Evolutionary conservation across 1,140 invertebrate species (phyloP).

Genomic region (Drosophila sulfurigaster): DNA sequence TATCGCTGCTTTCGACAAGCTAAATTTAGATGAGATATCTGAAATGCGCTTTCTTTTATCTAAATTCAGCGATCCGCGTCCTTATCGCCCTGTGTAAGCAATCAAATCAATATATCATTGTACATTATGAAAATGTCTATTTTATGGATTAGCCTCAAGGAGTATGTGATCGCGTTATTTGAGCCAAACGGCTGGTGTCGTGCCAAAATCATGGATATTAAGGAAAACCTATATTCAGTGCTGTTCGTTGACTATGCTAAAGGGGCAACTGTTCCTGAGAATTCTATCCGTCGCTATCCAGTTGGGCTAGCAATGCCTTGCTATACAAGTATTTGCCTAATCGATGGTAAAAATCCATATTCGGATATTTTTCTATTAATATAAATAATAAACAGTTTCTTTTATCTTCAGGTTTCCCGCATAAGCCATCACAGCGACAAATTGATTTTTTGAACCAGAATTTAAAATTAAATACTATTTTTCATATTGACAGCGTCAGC

Average conservation of each 20-base stretch:
- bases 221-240: constrained; percentile 42
- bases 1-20: constrained; percentile 62
- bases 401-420: constrained; percentile 46
- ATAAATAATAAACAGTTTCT: background rate
- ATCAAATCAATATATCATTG: background rate
- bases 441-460: constrained; percentile 43
- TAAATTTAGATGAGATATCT: constrained; percentile 34
- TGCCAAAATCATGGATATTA: constrained; percentile 57
- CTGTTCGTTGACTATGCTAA: constrained; percentile 67
- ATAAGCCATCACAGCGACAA: constrained; percentile 42
- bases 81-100: constrained; percentile 65
- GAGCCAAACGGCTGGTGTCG: constrained; percentile 58
- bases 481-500: constrained; percentile 52
- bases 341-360: constrained; percentile 56
- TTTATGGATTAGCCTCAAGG: constrained; percentile 48
- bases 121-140: background rate
- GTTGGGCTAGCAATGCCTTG: constrained; percentile 49
- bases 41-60: constrained; percentile 40
- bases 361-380: background rate
- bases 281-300: constrained; percentile 70
- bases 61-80: constrained; percentile 31
- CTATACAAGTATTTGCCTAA: constrained; percentile 61
- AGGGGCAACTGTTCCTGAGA: constrained; percentile 30
- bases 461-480: constrained; percentile 23
- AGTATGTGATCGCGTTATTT: constrained; percentile 65